Conservation (phyloP, 2,888 invertebrate genomes). For the Alitta virens region DNA sequence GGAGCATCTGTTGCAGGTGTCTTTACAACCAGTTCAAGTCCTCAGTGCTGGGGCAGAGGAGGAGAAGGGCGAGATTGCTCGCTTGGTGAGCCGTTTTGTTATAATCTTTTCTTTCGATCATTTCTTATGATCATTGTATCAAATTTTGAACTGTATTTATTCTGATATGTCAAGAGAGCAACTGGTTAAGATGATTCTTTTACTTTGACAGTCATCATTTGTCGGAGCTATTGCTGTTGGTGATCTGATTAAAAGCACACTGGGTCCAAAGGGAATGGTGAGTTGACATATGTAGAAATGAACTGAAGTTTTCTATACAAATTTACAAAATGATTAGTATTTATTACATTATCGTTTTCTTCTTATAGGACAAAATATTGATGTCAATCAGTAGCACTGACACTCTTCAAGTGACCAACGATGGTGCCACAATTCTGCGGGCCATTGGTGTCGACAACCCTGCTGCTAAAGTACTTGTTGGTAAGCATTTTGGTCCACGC, state of each 20-base stretch:
- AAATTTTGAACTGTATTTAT: too few relatives aligned
- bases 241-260: constrained; percentile 94
- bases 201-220: constrained; percentile 74
- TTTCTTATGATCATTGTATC: too few relatives aligned
- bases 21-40: constrained; percentile 86
- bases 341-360: neutral
- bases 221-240: constrained; percentile 98
- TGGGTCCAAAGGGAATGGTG: constrained; percentile 98
- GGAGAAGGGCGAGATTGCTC: constrained; percentile 95
- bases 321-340: neutral
- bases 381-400: constrained; percentile 53
- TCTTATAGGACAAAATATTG: constrained; percentile 61
- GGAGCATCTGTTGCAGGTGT: constrained; percentile 38
- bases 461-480: constrained; percentile 96
- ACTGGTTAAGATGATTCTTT: too few relatives aligned
- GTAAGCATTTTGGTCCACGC: too few relatives aligned
- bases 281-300: too few relatives aligned
- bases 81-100: constrained; percentile 63
- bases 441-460: constrained; percentile 97
- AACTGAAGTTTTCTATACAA: neutral
- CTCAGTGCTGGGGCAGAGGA: constrained; percentile 95
- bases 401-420: constrained; percentile 92
- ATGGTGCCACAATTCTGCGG: constrained; percentile 97
- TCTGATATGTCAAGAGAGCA: too few relatives aligned
- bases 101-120: too few relatives aligned